phyloP scores from a whole-genome alignment of 2,888 invertebrate genomes.

The Apotomis betuletana region DNA sequence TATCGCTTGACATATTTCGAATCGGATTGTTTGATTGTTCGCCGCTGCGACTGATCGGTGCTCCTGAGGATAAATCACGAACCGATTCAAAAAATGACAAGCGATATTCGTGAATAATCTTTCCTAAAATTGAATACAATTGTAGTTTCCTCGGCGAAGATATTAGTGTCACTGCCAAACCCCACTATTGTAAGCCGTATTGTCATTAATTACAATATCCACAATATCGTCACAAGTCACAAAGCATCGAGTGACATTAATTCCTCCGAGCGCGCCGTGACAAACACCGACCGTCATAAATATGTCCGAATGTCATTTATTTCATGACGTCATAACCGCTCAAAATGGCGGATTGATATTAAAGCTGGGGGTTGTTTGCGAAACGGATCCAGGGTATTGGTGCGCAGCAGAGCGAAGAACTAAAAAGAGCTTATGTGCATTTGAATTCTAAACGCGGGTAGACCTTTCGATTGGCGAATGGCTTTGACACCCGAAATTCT shows the following conservation, averaged over 20 bases:
- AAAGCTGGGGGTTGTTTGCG: conserved; percentile 42
- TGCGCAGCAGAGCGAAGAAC: background rate
- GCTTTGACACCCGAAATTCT: conserved; percentile 30
- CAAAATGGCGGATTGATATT: conserved; percentile 43
- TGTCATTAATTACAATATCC: conserved; percentile 25
- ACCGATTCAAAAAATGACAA: too few species aligned
- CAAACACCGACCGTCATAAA: conserved; percentile 48
- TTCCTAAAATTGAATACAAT: too few species aligned
- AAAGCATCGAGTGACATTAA: conserved; percentile 26
- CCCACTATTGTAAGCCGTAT: background rate
- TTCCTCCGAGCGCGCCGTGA: conserved; percentile 20
- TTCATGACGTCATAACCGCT: conserved; percentile 50
- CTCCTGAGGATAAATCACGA: too few species aligned
- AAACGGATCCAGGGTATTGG: conserved; percentile 31
- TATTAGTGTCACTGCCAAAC: too few species aligned
- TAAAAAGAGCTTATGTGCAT: conserved; percentile 1
- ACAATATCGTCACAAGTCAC: conserved; percentile 26
- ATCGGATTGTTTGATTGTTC: too few species aligned
- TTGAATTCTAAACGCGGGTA: background rate
- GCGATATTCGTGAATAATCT: too few species aligned
- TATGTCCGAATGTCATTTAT: conserved; percentile 53
- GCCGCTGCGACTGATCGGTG: too few species aligned
- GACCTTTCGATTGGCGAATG: background rate
- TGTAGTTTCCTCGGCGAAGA: too few species aligned
- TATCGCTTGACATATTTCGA: too few species aligned